phyloP scores from a whole-genome alignment of 2,113 vertebrate genomes.

The Asarcornis scutulata region DNA sequence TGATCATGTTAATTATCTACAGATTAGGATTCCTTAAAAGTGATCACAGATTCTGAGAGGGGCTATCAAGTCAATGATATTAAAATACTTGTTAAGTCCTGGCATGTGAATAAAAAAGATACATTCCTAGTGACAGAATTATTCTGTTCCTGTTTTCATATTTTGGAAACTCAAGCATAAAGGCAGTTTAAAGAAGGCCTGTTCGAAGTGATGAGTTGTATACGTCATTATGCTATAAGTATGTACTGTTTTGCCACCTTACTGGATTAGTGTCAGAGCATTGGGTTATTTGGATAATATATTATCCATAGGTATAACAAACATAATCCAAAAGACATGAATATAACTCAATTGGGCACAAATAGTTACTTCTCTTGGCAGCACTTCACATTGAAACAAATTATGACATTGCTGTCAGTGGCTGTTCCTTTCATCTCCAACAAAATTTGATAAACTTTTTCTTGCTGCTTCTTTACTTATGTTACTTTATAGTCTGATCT shows the following conservation, averaged over 20 bases:
- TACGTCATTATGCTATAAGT: rapidly evolving
- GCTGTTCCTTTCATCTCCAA: not conserved
- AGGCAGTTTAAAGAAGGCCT: not conserved
- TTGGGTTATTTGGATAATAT: rapidly evolving
- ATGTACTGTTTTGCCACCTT: rapidly evolving
- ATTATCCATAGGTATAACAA: not conserved
- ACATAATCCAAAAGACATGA: rapidly evolving
- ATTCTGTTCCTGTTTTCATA: not conserved
- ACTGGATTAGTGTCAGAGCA: not conserved
- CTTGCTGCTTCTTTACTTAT: rapidly evolving
- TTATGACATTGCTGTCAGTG: rapidly evolving
- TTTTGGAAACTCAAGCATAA: not conserved
- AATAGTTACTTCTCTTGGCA: too few relatives aligned
- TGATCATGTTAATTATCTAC: conserved; percentile 46
- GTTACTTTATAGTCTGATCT: rapidly evolving
- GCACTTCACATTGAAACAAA: rapidly evolving
- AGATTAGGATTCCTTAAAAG: conserved; percentile 36
- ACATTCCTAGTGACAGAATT: not conserved
- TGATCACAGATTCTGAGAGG: not conserved
- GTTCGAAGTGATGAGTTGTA: rapidly evolving
- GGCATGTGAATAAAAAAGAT: not conserved
- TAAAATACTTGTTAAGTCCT: not conserved
- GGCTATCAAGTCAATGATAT: not conserved
- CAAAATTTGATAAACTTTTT: not conserved
- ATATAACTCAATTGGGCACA: rapidly evolving